phyloP scores from a whole-genome alignment of 2,113 vertebrate genomes.

The Macrotis lagotis region DNA sequence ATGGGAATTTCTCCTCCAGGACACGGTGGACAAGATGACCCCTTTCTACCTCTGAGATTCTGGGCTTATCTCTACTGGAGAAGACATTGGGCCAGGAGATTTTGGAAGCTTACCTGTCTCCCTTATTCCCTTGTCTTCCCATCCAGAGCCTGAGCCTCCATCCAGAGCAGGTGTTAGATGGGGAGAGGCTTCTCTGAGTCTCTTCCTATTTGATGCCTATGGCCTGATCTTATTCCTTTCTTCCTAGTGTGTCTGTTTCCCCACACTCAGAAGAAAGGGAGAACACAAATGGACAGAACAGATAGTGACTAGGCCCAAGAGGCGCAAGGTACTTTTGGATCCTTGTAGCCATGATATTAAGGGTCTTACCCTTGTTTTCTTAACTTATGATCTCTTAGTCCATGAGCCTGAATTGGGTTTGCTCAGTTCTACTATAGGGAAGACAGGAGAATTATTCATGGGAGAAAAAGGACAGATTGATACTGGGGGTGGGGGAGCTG shows the following conservation, averaged over 20 bases:
- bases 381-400: not conserved
- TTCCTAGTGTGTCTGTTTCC: not conserved
- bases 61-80: not conserved
- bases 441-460: not conserved
- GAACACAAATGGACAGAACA: not conserved
- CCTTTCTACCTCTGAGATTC: not conserved
- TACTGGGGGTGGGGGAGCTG: not conserved
- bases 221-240: not conserved
- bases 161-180: not conserved
- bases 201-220: not conserved
- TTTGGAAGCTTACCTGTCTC: not conserved
- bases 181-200: not conserved
- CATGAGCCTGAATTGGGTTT: not conserved
- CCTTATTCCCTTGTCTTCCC: no score
- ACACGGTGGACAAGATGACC: not conserved
- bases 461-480: not conserved
- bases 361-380: not conserved
- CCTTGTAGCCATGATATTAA: not conserved
- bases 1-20: not conserved
- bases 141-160: not conserved
- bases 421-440: not conserved
- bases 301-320: no score
- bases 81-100: not conserved
- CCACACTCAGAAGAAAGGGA: not conserved
- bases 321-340: not conserved